Evolutionary conservation across 1,140 invertebrate genomes (phyloP).

Genomic region (Glomeris maerens): DNA sequence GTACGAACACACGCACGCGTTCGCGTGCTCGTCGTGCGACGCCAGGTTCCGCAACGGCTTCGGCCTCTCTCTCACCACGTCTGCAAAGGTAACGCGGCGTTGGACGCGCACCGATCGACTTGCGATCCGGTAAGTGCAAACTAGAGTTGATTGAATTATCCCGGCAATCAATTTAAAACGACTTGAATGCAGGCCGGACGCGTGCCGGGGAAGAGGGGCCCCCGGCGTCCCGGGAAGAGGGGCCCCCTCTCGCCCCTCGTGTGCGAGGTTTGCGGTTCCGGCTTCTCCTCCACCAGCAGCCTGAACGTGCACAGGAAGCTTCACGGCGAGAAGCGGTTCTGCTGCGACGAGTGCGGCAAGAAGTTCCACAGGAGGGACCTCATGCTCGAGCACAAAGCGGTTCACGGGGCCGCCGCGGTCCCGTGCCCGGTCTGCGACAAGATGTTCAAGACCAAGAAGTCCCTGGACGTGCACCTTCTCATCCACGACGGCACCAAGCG

Average conservation of each 20-base stretch:
- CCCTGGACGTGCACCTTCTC: constrained; percentile 33
- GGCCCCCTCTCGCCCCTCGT: constrained; percentile 15
- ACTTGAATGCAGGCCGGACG: too few relatives aligned
- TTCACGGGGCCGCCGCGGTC: constrained; percentile 31
- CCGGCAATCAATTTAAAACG: too few relatives aligned
- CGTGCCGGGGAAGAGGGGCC: too few relatives aligned
- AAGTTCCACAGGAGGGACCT: constrained; percentile 35
- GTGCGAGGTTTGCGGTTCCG: constrained; percentile 26
- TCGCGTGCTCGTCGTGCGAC: constrained; percentile 30
- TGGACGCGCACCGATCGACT: too few relatives aligned
- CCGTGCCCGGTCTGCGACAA: constrained; percentile 34
- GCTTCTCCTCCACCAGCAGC: constrained; percentile 24
- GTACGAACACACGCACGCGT: constrained; percentile 29
- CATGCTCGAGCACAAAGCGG: constrained; percentile 31
- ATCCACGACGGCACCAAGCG: constrained; percentile 25
- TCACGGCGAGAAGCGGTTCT: constrained; percentile 32
- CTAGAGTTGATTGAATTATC: too few relatives aligned
- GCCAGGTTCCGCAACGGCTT: constrained; percentile 26
- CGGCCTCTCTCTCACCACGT: constrained; percentile 24
- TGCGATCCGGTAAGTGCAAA: too few relatives aligned
- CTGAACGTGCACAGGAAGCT: constrained; percentile 25
- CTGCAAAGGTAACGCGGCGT: constrained; percentile 20
- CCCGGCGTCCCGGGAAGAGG: too few relatives aligned
- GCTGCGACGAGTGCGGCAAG: constrained; percentile 34
- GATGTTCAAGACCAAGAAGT: constrained; percentile 36